phyloP scores from a whole-genome alignment of 2,797 vertebrate genomes.

The Sparidentex hasta region DNA sequence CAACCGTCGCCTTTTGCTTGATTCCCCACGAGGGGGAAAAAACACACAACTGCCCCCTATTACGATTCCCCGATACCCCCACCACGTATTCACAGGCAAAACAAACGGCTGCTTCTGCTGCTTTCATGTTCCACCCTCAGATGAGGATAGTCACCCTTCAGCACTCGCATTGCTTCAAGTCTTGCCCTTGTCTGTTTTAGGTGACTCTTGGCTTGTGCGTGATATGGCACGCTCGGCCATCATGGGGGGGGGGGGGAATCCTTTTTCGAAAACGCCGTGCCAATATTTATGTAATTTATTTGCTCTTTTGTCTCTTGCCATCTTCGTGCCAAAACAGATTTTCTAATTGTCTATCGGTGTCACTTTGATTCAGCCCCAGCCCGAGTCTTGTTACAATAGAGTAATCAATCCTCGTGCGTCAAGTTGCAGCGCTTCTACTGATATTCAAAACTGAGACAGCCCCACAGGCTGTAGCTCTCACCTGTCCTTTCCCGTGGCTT shows the following conservation, averaged over 20 bases:
- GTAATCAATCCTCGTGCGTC: slow-evolving; percentile 43
- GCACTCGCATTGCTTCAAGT: neutral
- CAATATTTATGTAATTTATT: slow-evolving; percentile 10
- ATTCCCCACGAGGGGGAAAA: slow-evolving; percentile 78
- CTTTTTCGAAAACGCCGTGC: neutral
- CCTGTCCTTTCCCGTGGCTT: slow-evolving; percentile 36
- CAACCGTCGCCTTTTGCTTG: slow-evolving; percentile 85
- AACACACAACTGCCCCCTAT: slow-evolving; percentile 80
- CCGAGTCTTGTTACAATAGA: slow-evolving; percentile 20
- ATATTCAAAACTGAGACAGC: slow-evolving; percentile 59
- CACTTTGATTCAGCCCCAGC: slow-evolving; percentile 22
- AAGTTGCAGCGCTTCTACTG: slow-evolving; percentile 26
- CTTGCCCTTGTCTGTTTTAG: neutral
- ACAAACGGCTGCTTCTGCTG: slow-evolving; percentile 18
- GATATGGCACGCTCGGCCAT: neutral
- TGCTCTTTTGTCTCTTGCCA: neutral
- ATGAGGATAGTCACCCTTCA: slow-evolving; percentile 17
- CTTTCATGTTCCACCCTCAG: slow-evolving; percentile 5
- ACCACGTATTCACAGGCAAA: slow-evolving; percentile 65
- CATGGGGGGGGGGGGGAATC: neutral
- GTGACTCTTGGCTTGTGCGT: slow-evolving; percentile 3
- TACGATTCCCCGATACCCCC: slow-evolving; percentile 72
- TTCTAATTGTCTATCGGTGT: slow-evolving; percentile 11
- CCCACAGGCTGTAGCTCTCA: slow-evolving; percentile 33
- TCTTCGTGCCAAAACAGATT: slow-evolving; percentile 5